Evolutionary conservation across 1,140 invertebrate genomes (phyloP).

Genomic region (Zaprionus ornatus): DNA sequence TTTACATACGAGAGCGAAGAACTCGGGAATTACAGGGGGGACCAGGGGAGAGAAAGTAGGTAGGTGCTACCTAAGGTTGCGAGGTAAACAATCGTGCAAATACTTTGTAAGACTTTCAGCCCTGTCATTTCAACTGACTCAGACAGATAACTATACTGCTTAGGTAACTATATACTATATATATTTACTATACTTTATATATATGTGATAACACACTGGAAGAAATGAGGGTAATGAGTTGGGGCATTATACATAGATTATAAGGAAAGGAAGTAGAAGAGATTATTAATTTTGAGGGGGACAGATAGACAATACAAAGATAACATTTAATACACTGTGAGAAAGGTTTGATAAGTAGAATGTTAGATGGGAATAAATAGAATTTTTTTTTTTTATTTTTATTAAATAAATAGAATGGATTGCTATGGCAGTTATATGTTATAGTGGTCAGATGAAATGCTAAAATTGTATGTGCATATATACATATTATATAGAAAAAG

Average conservation of each 20-base stretch:
- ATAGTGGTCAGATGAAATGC: too few relatives aligned
- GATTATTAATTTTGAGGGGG: too few relatives aligned
- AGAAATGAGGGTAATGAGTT: background rate
- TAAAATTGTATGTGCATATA: too few relatives aligned
- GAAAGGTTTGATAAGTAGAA: accelerated
- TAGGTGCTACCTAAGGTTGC: background rate
- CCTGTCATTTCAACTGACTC: background rate
- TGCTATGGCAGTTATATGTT: too few relatives aligned
- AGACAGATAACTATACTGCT: background rate
- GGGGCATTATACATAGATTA: too few relatives aligned
- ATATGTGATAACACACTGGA: background rate
- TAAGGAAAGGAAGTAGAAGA: too few relatives aligned
- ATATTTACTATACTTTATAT: background rate
- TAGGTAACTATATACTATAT: background rate
- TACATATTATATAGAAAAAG: too few relatives aligned
- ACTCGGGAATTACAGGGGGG: background rate
- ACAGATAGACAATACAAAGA: too few relatives aligned
- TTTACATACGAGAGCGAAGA: background rate
- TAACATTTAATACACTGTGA: too few relatives aligned
- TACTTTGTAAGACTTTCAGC: background rate
- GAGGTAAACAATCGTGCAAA: background rate
- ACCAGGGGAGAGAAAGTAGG: background rate
- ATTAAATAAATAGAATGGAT: too few relatives aligned
- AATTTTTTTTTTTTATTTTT: too few relatives aligned
- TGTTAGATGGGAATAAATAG: too few relatives aligned